Percentiles rank a stretch among this genome's conserved stretches.
These are phyloP conservation scores for Apis dorsata DNA, from an alignment of 1,140 invertebrate species.

Conservation along the genomic window DNA sequence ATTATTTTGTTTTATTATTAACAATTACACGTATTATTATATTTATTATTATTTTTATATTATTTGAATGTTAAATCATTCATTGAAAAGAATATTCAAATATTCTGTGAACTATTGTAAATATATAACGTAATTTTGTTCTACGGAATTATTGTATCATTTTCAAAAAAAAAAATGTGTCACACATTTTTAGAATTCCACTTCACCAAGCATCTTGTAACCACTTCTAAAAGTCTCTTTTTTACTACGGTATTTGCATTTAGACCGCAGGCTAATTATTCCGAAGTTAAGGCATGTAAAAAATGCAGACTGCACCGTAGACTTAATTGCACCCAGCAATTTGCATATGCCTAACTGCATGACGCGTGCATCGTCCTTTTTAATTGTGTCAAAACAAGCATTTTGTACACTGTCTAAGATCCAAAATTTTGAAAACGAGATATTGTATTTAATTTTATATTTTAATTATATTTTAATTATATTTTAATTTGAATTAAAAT, in stretches of 20 bases:
- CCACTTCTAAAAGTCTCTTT: neutral
- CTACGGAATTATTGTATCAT: too few relatives aligned
- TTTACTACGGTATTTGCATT: slow-evolving; percentile 22
- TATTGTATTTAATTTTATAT: neutral
- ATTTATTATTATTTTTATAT: too few relatives aligned
- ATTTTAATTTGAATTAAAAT: too few relatives aligned
- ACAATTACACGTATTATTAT: too few relatives aligned
- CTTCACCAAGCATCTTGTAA: neutral
- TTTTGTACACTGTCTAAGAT: slow-evolving; percentile 1
- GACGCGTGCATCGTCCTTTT: slow-evolving; percentile 47
- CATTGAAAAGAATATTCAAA: too few relatives aligned
- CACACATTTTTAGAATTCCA: neutral
- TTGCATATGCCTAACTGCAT: slow-evolving; percentile 60
- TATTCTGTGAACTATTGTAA: too few relatives aligned
- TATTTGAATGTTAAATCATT: too few relatives aligned
- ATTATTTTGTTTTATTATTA: too few relatives aligned
- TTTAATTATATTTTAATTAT: too few relatives aligned
- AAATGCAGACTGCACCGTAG: slow-evolving; percentile 65
- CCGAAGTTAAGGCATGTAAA: slow-evolving; percentile 54
- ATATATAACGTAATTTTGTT: too few relatives aligned
- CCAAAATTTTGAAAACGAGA: slow-evolving; percentile 22
- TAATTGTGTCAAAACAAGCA: neutral
- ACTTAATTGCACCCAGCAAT: slow-evolving; percentile 63
- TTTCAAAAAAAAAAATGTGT: neutral
- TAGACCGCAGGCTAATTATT: slow-evolving; percentile 66